Evolutionary conservation across 2,888 invertebrate species (phyloP).

Genomic region (Xestia rhomboidea): DNA sequence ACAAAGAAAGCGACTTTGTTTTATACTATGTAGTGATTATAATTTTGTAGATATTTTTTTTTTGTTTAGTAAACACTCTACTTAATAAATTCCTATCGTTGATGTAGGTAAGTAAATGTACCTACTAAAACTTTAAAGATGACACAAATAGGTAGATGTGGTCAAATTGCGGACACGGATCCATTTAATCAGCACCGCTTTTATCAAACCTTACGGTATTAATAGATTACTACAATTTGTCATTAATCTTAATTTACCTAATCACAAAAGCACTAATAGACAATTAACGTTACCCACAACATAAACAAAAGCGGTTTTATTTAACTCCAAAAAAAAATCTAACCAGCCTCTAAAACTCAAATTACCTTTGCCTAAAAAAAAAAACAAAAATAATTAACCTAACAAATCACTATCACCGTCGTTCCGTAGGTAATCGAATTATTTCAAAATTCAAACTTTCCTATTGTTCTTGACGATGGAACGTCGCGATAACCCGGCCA

Average conservation of each 20-base stretch:
- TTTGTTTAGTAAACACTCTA: no score
- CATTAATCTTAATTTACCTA: no score
- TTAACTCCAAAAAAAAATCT: constrained; percentile 12
- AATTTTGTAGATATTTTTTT: no score
- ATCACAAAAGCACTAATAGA: constrained; percentile 27
- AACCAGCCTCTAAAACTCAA: constrained; percentile 21
- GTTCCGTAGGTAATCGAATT: constrained; percentile 78
- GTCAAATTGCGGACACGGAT: neutral
- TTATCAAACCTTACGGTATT: neutral
- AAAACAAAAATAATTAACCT: constrained; percentile 62
- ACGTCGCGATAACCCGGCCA: constrained; percentile 79
- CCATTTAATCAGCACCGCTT: neutral
- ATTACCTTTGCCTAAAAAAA: constrained; percentile 40
- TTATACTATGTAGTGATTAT: no score
- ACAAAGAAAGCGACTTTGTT: no score
- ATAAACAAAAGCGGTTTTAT: constrained; percentile 32
- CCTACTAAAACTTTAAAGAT: no score
- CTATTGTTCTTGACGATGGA: constrained; percentile 82
- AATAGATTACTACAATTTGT: no score
- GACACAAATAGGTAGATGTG: neutral
- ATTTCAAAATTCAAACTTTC: constrained; percentile 82
- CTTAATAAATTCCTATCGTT: no score
- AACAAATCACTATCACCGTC: constrained; percentile 76
- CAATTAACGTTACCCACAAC: constrained; percentile 13
- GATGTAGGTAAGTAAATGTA: no score